phyloP scores from a whole-genome alignment of 2,888 invertebrate genomes.

The Drepana falcataria region DNA sequence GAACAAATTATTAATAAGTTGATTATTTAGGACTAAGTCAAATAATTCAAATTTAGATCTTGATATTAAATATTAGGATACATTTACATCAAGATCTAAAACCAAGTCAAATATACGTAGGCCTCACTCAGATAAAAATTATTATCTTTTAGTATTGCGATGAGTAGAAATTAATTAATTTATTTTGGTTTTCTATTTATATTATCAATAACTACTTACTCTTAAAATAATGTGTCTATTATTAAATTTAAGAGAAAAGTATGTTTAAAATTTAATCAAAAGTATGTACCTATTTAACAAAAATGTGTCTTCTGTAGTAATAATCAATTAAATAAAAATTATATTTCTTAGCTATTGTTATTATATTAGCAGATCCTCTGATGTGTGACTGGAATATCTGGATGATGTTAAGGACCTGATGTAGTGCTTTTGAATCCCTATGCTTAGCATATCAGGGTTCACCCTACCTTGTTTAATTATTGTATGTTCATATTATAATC shows the following conservation, averaged over 20 bases:
- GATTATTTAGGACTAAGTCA: constrained; percentile 3
- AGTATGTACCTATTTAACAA: neutral
- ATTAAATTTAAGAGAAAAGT: constrained; percentile 64
- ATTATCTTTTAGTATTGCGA: neutral
- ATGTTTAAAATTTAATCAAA: constrained; percentile 36
- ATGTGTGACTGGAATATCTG: no score
- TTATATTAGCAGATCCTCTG: neutral
- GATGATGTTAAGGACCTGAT: no score
- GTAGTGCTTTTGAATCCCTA: no score
- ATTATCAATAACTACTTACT: constrained; percentile 49
- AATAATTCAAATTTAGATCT: neutral
- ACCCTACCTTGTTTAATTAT: no score
- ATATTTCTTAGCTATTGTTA: neutral
- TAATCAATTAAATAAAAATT: neutral
- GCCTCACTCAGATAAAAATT: neutral
- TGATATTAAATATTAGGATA: neutral
- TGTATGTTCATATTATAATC: no score
- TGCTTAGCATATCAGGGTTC: no score
- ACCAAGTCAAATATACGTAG: neutral
- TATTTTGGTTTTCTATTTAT: constrained; percentile 15
- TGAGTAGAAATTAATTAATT: constrained; percentile 8
- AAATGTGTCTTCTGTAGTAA: constrained; percentile 1
- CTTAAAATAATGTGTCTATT: constrained; percentile 47
- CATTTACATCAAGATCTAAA: neutral
- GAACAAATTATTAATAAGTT: constrained; percentile 33